Conservation (phyloP, 2,888 invertebrate genomes). For the Dasysyrphus albostriatus region DNA sequence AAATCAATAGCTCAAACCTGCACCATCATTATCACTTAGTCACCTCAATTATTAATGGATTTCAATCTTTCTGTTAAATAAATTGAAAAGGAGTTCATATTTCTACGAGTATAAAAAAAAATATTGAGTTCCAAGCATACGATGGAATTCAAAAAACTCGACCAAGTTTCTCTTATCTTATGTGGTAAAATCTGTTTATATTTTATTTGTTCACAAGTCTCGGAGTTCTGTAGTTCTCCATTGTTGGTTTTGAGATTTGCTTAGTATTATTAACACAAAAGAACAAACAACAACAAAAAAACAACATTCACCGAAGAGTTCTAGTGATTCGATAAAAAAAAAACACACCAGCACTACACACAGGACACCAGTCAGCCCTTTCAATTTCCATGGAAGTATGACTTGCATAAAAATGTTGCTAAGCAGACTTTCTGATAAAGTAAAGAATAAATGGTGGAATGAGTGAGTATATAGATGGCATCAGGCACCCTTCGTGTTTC, state of each 20-base stretch:
- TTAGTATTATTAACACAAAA: slow-evolving; percentile 54
- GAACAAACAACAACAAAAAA: slow-evolving; percentile 16
- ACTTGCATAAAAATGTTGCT: slow-evolving; percentile 73
- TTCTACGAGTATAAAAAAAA: slow-evolving; percentile 1
- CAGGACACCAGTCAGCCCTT: slow-evolving; percentile 14
- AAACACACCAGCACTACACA: neutral
- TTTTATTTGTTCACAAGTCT: slow-evolving; percentile 37
- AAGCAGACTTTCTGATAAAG: slow-evolving; percentile 31
- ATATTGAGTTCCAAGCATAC: neutral
- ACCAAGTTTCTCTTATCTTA: slow-evolving; percentile 55
- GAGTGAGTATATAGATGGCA: neutral
- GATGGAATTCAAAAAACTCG: neutral
- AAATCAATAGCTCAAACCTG: slow-evolving; percentile 63
- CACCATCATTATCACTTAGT: slow-evolving; percentile 69
- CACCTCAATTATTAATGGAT: slow-evolving; percentile 73
- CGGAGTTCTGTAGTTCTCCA: slow-evolving; percentile 28
- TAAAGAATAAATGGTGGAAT: neutral
- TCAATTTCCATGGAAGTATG: slow-evolving; percentile 49
- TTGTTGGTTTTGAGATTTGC: slow-evolving; percentile 14
- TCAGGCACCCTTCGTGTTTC: neutral
- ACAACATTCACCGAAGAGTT: neutral
- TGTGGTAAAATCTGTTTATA: slow-evolving; percentile 47
- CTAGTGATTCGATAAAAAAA: neutral
- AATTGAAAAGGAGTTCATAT: slow-evolving; percentile 47
- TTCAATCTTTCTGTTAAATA: slow-evolving; percentile 45